phyloP scores from a whole-genome alignment of 2,797 vertebrate species.

The Potorous gilbertii region DNA sequence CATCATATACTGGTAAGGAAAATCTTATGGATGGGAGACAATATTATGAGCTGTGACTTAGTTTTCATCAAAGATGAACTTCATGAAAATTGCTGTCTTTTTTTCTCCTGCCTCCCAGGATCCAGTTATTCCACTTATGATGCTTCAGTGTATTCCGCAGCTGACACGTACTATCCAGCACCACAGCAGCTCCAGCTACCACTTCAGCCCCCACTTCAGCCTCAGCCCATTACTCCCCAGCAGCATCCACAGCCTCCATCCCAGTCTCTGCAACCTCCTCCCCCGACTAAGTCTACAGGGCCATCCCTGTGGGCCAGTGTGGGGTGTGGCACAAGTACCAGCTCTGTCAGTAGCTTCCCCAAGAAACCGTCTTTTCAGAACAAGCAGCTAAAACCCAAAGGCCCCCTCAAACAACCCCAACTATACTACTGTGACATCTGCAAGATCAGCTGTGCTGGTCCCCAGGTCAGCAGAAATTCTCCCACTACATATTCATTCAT shows the following conservation, averaged over 20 bases:
- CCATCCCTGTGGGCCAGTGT: constrained; percentile 85
- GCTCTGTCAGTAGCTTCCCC: constrained; percentile 78
- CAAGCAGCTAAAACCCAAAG: constrained; percentile 87
- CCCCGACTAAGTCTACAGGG: constrained; percentile 77
- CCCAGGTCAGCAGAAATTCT: constrained; percentile 84
- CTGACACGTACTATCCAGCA: constrained; percentile 85
- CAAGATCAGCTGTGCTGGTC: constrained; percentile 92
- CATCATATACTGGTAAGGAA: constrained; percentile 85
- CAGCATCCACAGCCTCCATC: constrained; percentile 73
- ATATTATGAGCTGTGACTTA: background rate
- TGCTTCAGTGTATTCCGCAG: constrained; percentile 82
- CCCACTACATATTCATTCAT: background rate
- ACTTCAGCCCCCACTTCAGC: constrained; percentile 76
- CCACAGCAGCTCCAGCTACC: constrained; percentile 78
- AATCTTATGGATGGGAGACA: accelerated
- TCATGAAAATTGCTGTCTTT: background rate
- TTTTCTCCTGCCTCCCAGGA: constrained; percentile 78
- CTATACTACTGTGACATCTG: constrained; percentile 93
- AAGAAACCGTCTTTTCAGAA: constrained; percentile 85
- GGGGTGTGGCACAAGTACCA: constrained; percentile 82
- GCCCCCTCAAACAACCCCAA: constrained; percentile 86
- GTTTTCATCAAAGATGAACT: background rate
- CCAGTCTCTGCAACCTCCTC: constrained; percentile 69
- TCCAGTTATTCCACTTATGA: constrained; percentile 85
- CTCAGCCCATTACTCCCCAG: constrained; percentile 81